Conservation (phyloP, 2,797 vertebrate genomes). For the Cygnus olor region DNA sequence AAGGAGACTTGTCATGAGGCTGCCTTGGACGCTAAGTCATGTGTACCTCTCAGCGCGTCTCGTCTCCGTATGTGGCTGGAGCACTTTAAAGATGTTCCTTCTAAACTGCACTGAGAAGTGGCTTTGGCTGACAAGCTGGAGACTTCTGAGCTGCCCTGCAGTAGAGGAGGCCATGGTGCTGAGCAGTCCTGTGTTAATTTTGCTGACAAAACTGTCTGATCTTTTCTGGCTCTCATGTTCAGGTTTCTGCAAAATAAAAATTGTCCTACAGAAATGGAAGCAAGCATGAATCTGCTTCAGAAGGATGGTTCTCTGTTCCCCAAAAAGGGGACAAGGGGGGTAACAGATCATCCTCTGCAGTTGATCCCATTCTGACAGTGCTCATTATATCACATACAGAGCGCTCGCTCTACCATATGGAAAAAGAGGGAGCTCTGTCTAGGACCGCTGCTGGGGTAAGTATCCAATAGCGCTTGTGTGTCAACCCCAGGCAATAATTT, state of each 20-base stretch:
- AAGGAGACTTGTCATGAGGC: neutral
- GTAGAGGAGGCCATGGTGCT: fast-evolving
- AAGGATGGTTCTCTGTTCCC: neutral
- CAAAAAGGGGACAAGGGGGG: neutral
- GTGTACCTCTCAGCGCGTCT: neutral
- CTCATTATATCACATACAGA: neutral
- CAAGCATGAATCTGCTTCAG: neutral
- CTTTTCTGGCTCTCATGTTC: neutral
- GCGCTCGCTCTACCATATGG: neutral
- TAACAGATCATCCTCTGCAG: neutral
- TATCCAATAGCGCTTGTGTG: neutral
- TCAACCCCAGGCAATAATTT: neutral
- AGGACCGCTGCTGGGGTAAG: neutral
- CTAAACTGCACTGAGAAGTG: neutral
- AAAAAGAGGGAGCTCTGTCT: neutral
- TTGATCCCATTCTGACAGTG: constrained; percentile 25
- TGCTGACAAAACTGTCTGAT: neutral
- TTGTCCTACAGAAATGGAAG: neutral
- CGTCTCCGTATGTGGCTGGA: neutral
- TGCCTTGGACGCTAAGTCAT: neutral
- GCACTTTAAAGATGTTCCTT: neutral
- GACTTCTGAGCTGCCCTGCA: neutral
- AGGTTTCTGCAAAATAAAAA: neutral
- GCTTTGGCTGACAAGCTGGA: fast-evolving
- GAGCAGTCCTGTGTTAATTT: too few species aligned